Percentiles rank a stretch among this genome's conserved stretches.
Conservation (phyloP, 2,797 vertebrate species). For the Paramormyrops hopkinsi region DNA sequence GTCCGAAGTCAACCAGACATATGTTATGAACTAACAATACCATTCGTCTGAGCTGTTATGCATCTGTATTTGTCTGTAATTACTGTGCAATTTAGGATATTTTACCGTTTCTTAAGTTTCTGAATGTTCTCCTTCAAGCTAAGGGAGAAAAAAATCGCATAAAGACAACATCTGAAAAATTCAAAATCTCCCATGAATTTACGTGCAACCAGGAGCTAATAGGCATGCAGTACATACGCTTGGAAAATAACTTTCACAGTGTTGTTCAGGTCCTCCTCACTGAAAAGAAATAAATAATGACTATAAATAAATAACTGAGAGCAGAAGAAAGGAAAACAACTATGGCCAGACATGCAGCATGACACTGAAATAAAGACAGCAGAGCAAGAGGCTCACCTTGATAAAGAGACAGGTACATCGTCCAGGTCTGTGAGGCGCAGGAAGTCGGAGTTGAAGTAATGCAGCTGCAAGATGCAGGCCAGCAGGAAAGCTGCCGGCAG, state of each 20-base stretch:
- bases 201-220: not conserved
- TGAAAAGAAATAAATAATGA: constrained; percentile 36
- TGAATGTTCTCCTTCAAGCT: constrained; percentile 65
- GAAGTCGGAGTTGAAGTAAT: constrained; percentile 70
- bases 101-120: constrained; percentile 61
- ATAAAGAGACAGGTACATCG: constrained; percentile 48
- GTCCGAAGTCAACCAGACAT: not conserved
- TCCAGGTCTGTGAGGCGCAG: constrained; percentile 62
- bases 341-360: not conserved
- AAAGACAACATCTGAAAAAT: not conserved
- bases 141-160: constrained; percentile 26
- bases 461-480: constrained; percentile 69
- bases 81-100: not conserved
- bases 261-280: constrained; percentile 56
- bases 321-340: not conserved
- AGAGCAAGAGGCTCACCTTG: constrained; percentile 44
- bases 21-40: not conserved
- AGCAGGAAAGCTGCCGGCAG: constrained; percentile 65
- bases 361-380: not conserved
- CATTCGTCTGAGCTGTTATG: not conserved
- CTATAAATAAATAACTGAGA: not conserved
- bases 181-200: not conserved
- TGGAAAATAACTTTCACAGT: constrained; percentile 55
- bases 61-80: not conserved
- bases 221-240: constrained; percentile 48